Base-by-base conservation (phyloP, 2,797 vertebrate species). In the Acestrorhynchus altus region DNA sequence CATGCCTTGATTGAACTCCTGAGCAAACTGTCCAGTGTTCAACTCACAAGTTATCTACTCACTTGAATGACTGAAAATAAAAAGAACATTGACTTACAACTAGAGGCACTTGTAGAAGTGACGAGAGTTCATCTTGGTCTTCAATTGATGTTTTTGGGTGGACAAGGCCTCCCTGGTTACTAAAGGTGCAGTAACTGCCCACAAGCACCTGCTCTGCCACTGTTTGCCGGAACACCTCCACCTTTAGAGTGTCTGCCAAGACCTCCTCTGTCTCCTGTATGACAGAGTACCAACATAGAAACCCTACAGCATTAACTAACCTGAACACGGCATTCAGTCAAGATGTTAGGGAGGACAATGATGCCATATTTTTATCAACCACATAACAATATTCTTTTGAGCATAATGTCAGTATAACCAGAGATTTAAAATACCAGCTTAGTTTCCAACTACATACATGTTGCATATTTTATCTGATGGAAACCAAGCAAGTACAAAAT, bases 211-310 rank as follows among this genome's bases (percentile, higher is more conserved):
- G 98, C 81, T 98, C 97, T 0, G 98, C 98, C 28, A 99, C 91
- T 0, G 98, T 99, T 88, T 99, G 98, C 79, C 98, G 95, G 91
- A 99, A 99, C 49, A 99, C 98, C 86, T 99, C 98, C 67, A 99
- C 97, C 90, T 97, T 98, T 66, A 99, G 92, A 0, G 95, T 94
- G 86, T 99, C 98, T 5, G 96, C 96, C 52, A 99, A 89, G 85
- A 99, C 96, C 89, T 99, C 98, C 89, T 99, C 98, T 0, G 97
- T 99, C 82, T 99, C 98, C 98, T 99, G 77, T 12, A 4, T n/a
- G n/a, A n/a, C n/a, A n/a, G n/a, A n/a, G n/a, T n/a, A n/a, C n/a
- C 20, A 22, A 0, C 4, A 64, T 1, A 64, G 11, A 18, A 44
- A 56, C 1, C 4, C 4, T 20, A 11, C 2, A 8, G 8, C 9